Percentiles rank a stretch among this genome's conserved stretches.
Conservation (phyloP, 2,888 invertebrate genomes). For the Apantesis nais region DNA sequence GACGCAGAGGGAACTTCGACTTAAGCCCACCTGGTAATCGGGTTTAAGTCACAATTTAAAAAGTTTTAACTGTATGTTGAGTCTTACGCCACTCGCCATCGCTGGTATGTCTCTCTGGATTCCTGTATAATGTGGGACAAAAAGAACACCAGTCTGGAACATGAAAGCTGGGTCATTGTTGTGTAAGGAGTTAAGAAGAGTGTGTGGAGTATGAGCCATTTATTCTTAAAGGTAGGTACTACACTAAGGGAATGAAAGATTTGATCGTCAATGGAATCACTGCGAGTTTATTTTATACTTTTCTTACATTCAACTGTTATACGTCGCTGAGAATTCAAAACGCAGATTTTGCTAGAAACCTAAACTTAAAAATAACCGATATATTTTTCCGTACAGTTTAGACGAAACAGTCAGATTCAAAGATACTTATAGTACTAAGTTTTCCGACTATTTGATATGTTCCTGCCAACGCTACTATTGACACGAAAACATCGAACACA, state of each 20-base stretch:
- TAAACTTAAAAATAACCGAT: constrained; percentile 66
- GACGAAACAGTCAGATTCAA: constrained; percentile 72
- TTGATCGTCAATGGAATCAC: constrained; percentile 81
- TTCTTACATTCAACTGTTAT: constrained; percentile 82
- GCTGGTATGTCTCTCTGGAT: no score
- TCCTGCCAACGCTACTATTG: constrained; percentile 51
- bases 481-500: constrained; percentile 29
- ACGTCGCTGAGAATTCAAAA: constrained; percentile 73
- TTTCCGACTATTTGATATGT: constrained; percentile 80
- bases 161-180: background rate
- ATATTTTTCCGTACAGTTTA: constrained; percentile 49
- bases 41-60: no score
- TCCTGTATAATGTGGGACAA: no score
- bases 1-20: no score
- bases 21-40: no score
- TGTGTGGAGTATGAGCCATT: background rate
- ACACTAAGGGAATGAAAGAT: constrained; percentile 64
- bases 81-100: no score
- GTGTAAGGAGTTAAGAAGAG: background rate
- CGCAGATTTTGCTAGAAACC: constrained; percentile 67
- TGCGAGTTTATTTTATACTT: constrained; percentile 85
- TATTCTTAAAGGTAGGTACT: constrained; percentile 21
- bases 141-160: no score
- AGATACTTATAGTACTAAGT: constrained; percentile 85
- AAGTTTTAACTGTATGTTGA: no score